Conservation (phyloP, 1,140 invertebrate species). For the Pseudomyrmex dendroicus region DNA sequence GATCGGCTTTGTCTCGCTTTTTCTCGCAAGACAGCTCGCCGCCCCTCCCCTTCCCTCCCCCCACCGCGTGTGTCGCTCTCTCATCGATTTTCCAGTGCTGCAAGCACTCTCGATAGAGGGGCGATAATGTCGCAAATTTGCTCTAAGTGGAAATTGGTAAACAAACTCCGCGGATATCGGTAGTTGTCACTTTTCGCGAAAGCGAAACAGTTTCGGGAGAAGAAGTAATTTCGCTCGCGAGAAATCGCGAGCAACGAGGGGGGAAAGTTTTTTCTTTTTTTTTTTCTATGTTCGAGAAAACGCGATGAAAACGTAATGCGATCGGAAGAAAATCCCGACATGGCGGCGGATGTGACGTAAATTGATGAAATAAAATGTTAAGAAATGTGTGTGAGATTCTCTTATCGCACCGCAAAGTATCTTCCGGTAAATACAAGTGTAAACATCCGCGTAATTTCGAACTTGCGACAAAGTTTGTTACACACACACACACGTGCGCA, state of each 20-base stretch:
- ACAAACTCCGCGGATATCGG: conserved; percentile 18
- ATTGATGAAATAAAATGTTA: no score
- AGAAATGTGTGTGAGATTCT: not conserved
- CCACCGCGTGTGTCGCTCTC: not conserved
- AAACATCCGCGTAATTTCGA: not conserved
- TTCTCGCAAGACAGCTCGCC: conserved; percentile 39
- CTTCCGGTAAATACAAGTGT: not conserved
- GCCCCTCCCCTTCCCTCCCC: not conserved
- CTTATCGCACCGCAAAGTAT: not conserved
- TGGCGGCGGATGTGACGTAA: not conserved
- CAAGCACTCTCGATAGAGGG: conserved; percentile 25
- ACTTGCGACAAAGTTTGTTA: not conserved
- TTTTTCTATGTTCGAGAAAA: not conserved
- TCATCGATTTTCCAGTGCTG: conserved; percentile 36
- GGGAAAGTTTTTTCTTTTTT: not conserved
- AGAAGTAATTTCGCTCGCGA: conserved; percentile 18
- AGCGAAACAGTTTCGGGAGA: not conserved
- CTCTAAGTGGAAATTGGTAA: conserved; percentile 43
- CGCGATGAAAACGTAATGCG: not conserved
- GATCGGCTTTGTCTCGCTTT: conserved; percentile 38
- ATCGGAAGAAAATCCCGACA: not conserved
- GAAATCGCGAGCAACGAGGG: not conserved
- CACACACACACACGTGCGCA: not conserved
- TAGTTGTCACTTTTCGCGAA: not conserved
- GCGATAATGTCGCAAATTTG: conserved; percentile 36